Evolutionary conservation across 2,888 invertebrate genomes (phyloP), one percentile per base, ranked within the genome.

Genomic region (Oscheius myriophilus): DNA sequence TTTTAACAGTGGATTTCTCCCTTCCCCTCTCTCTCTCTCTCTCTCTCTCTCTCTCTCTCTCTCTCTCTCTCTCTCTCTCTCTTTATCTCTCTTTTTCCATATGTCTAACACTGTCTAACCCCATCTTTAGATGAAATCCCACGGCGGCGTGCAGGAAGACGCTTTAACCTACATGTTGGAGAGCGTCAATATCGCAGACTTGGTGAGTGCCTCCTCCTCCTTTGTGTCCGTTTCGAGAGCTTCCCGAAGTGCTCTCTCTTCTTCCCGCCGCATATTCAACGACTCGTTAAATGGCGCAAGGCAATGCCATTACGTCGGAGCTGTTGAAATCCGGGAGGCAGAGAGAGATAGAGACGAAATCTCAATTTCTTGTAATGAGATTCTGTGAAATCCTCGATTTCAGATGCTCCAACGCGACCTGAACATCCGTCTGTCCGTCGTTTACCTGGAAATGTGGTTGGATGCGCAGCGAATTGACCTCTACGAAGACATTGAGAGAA

Each of bases 361-460:
- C n/a, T n/a, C n/a, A n/a, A n/a, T n/a, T n/a, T n/a, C n/a, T n/a
- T n/a, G n/a, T n/a, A n/a, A n/a, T n/a, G n/a, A n/a, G n/a, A n/a
- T n/a, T 42, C 11, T 25, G 14, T 16, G 33, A 54, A 54, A 53
- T 16, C 7, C 11, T 11, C 14, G 21, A 14, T 58, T 89, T 1
- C 90, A 95, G 94, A 95, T 95, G 88, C 93, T 93, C 89, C 92
- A 94, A 76, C 76, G 82, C 7, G 93, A 94, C 70, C 90, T 97
- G 84, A 95, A 94, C 88, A 95, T 96, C 61, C 90, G 96, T 79
- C 93, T 97, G 57, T 94, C 95, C 14, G 92, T 97, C 82, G 93
- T 95, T 71, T 96, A 96, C 90, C 92, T 95, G 87, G 96, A 97
- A 90, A 93, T 95, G 68, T 97, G 97, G 97, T 92, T 93, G 88